Evolutionary conservation across 2,888 invertebrate species (phyloP).

Genomic region (Drosophila nigricruria): DNA sequence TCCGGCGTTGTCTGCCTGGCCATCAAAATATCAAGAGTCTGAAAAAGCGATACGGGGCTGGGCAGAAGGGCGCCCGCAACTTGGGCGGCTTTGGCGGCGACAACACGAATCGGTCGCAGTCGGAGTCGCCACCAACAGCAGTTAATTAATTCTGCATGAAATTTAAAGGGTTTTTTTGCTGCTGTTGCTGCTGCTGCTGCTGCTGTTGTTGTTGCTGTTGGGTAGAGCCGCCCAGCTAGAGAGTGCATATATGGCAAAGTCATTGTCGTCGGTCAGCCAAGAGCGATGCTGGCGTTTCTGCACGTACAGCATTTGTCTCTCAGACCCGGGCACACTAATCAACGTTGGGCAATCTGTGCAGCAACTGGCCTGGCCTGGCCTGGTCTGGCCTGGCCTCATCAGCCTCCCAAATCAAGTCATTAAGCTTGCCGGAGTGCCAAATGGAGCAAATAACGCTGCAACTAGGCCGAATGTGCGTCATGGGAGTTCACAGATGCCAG

Average conservation of each 20-base stretch:
- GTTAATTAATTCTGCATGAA: conserved; percentile 84
- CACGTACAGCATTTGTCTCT: conserved; percentile 44
- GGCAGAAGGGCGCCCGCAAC: conserved; percentile 54
- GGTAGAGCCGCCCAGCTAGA: conserved; percentile 47
- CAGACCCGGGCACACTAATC: conserved; percentile 68
- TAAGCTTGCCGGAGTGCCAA: conserved; percentile 79
- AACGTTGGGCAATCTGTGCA: conserved; percentile 65
- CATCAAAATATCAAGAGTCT: conserved; percentile 68
- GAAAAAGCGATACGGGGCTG: conserved; percentile 32
- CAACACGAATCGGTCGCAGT: conserved; percentile 29
- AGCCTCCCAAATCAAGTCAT: conserved; percentile 82
- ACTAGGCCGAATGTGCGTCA: conserved; percentile 65
- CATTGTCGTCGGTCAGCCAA: conserved; percentile 65
- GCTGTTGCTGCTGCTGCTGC: not conserved
- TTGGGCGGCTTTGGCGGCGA: conserved; percentile 64
- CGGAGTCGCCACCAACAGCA: conserved; percentile 67
- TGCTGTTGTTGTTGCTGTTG: conserved; percentile 5
- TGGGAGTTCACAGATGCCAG: conserved; percentile 71
- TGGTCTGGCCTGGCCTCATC: too few species aligned
- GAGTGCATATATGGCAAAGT: conserved; percentile 72
- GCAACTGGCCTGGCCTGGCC: conserved; percentile 60
- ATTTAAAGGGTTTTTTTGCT: conserved; percentile 61
- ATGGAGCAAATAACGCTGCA: conserved; percentile 74
- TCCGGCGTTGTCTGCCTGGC: conserved; percentile 82
- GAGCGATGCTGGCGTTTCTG: conserved; percentile 40